Percentiles rank a stretch among this genome's conserved stretches.
Conservation (phyloP, 1,140 invertebrate genomes). For the Macrosteles quadrilineatus region DNA sequence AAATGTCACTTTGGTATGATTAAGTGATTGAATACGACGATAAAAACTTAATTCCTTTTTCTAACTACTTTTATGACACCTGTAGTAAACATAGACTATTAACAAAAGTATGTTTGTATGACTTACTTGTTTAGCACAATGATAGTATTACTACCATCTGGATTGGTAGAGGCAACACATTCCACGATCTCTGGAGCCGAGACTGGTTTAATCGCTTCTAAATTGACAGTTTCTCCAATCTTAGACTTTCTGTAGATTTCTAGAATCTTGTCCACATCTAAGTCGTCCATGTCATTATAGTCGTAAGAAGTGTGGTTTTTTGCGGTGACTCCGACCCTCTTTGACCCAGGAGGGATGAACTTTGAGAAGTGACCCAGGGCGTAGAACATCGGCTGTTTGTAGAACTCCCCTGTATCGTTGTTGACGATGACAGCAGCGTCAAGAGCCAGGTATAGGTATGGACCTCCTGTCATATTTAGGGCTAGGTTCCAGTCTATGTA, state of each 20-base stretch:
- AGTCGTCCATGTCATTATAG: too few relatives aligned
- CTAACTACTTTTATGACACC: not conserved
- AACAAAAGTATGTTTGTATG: not conserved
- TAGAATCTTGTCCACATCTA: too few relatives aligned
- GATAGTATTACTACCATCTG: not conserved
- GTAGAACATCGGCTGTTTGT: too few relatives aligned
- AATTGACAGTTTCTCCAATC: not conserved
- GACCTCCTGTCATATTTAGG: conserved; percentile 73
- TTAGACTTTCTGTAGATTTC: too few relatives aligned
- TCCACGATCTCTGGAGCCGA: not conserved
- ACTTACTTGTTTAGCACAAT: not conserved
- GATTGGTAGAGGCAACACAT: not conserved
- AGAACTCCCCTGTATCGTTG: conserved; percentile 66
- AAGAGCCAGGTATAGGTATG: conserved; percentile 72
- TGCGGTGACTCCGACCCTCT: conserved; percentile 48
- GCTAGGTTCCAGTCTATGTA: conserved; percentile 93
- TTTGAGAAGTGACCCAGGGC: conserved; percentile 87
- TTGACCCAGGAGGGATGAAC: conserved; percentile 69
- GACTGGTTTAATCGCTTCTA: not conserved
- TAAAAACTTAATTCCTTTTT: not conserved
- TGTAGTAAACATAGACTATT: not conserved
- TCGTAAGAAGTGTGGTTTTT: not conserved
- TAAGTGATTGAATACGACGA: not conserved
- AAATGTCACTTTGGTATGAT: not conserved
- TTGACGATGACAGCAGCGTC: conserved; percentile 80